Evolutionary conservation across 2,113 vertebrate species (phyloP).

Genomic region (Sorex araneus): DNA sequence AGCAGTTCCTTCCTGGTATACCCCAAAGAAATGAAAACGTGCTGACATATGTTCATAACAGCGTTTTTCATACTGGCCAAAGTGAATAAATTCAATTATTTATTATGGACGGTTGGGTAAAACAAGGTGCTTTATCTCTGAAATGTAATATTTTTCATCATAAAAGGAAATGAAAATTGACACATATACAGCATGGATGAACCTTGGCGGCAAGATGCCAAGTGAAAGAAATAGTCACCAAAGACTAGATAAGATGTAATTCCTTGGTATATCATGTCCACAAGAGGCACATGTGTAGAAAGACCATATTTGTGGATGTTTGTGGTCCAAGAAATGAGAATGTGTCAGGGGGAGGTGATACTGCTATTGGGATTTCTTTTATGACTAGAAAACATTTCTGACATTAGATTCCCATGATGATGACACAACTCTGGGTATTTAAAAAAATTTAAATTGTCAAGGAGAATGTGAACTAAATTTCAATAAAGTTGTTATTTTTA

Average conservation of each 20-base stretch:
- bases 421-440: neutral
- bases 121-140: slow-evolving; percentile 2
- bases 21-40: neutral
- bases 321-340: neutral
- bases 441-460: slow-evolving; percentile 11
- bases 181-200: neutral
- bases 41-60: neutral
- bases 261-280: neutral
- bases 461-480: slow-evolving; percentile 21
- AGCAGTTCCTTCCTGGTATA: neutral
- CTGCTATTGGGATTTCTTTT: neutral
- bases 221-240: neutral
- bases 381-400: neutral
- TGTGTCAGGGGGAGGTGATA: too few species aligned
- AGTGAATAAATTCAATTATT: neutral
- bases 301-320: neutral
- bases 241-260: neutral
- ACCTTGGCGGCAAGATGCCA: neutral
- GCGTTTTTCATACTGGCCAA: neutral
- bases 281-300: neutral
- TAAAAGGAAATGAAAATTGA: neutral
- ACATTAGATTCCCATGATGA: neutral
- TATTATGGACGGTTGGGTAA: neutral
- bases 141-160: neutral
- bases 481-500: neutral